Evolutionary conservation across 2,113 vertebrate species (phyloP).

Genomic region (Struthidea cinerea): DNA sequence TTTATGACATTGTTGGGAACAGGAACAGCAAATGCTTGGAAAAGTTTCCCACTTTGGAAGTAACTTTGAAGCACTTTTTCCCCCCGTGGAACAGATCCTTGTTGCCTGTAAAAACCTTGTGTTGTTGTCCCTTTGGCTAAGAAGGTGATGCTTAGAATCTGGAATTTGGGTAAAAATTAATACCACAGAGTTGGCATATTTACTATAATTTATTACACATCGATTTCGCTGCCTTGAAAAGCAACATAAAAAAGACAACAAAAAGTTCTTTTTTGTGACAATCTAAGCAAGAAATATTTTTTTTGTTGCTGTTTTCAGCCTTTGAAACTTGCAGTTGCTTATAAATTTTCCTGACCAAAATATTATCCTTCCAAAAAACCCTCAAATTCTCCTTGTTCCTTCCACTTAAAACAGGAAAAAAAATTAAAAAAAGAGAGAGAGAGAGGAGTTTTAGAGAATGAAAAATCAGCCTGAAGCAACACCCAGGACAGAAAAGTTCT

Average conservation of each 20-base stretch:
- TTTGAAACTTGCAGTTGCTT: background rate
- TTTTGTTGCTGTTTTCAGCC: background rate
- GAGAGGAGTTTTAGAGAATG: background rate
- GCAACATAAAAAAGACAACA: background rate
- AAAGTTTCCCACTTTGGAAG: background rate
- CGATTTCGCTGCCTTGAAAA: background rate
- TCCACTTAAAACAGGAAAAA: background rate
- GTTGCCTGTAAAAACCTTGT: background rate
- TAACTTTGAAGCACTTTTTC: background rate
- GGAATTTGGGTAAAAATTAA: background rate
- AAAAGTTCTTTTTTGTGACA: background rate
- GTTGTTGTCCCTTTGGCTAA: background rate
- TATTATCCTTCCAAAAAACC: background rate
- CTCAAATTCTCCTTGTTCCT: background rate
- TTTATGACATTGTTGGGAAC: background rate
- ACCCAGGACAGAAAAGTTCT: background rate
- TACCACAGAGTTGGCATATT: background rate
- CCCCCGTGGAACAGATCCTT: background rate
- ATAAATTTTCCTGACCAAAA: background rate
- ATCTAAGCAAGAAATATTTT: background rate
- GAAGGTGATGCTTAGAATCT: background rate
- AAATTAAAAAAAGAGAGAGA: background rate
- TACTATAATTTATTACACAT: background rate
- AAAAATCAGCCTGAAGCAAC: background rate
- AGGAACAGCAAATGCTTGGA: background rate